Base-by-base conservation (phyloP, 2,888 invertebrate genomes). In the Drosophila buzzatii region DNA sequence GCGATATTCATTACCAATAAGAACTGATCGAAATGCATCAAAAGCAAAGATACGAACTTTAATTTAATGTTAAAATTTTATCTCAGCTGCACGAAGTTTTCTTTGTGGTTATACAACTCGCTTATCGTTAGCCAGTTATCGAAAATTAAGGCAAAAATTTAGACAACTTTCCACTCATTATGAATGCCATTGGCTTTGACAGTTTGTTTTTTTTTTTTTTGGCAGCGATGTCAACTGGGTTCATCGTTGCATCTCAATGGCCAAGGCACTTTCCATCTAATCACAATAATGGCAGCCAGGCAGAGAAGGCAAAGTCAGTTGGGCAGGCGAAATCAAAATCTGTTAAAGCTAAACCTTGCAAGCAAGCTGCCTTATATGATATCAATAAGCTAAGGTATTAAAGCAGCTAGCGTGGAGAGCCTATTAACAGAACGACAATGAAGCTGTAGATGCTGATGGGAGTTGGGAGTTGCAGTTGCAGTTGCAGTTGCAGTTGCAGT, bases 91-190 rank as follows among this genome's bases (percentile, higher is more conserved):
- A n/a, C 51, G 10, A 53, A 49, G 18, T 39, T 39, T 42, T 20
- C 14, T 16, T 62, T 39, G 16, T 5, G 31, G 42, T 37, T 27
- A 18, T n/a, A 18, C 12, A 16, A 18, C 52, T 7, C 7, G 45
- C 12, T 39, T 59, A 58, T 64, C 56, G n/a, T 2, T 16, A 45
- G 18, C 33, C 12, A 53, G 45, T 65, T 42, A 72, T 78, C 55
- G 58, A 44, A 55, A 72, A 52, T 57, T 44, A 35, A 42, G 33
- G 31, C 39, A 41, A 41, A 35, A 27, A 14, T 39, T n/a, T 35
- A 7, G 49, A 2, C 59, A 76, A 88, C 84, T 84, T 90, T 90
- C 84, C 88, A 81, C 85, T 87, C 82, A 78, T 89, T 85, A 88
- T 89, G 69, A 89, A 89, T 89, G 85, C 78, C 82, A 61, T 63